Base-by-base conservation (phyloP, 2,797 vertebrate species). In the Malurus splendens region DNA sequence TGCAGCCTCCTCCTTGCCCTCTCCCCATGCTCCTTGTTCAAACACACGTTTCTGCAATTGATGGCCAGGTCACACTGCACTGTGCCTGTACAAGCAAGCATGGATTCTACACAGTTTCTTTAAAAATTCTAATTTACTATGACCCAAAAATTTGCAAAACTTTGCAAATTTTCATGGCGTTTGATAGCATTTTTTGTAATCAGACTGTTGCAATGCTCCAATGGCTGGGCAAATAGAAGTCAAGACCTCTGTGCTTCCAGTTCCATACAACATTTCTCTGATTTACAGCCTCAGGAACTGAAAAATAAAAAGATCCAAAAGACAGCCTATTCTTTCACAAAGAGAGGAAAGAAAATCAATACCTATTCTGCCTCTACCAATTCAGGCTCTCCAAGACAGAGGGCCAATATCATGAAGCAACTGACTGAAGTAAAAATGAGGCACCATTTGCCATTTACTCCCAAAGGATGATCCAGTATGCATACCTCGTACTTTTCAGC, bases 101-200 rank as follows among this genome's bases (percentile, higher is more conserved):
- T 2, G 1, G 5, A 44, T 41, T 54, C 62, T 19, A 16, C 0
- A 0, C 0, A 2, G 23, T 24, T 47, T 75, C 77, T 45, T 9
- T 16, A 62, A 38, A 62, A 50, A 62, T 55, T 62, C 9, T 23
- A 23, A 56, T 24, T 50, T 57, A 54, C 41, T 42, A 8, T 0
- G 1, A 90, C 15, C 18, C 24, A 30, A 79, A 77, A 41, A 36
- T 36, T 2, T 5, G 23, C 13, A 61, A 44, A 76, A 55, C 11
- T 60, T 27, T 7, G 16, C 13, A 13, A 28, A 50, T 38, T 73
- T 38, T 24, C 15, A 66, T 17, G 28, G 19, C 4, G 27, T 45
- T 65, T 38, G 55, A 48, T 1, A 51, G 25, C 17, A 38, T 50
- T 72, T 68, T 48, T 82, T 25, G 28, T 39, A 42, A 66, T 14